Evolutionary conservation across 2,113 vertebrate genomes (phyloP).

Genomic region (Cephalopterus ornatus): DNA sequence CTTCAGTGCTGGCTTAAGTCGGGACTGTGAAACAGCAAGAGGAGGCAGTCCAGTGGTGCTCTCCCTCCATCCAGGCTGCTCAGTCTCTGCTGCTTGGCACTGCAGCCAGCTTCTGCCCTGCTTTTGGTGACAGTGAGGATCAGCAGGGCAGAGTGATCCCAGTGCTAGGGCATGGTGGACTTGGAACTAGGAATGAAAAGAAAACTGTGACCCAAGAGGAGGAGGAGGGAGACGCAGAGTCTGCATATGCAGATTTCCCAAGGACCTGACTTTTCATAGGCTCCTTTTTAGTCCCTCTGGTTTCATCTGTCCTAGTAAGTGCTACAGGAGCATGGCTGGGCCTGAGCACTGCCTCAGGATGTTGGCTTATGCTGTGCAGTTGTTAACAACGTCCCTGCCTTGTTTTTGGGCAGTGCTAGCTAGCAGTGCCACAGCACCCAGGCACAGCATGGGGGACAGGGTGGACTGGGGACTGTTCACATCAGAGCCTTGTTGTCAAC

Average conservation of each 20-base stretch:
- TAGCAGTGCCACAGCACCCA: background rate
- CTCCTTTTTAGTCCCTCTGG: background rate
- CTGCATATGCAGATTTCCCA: background rate
- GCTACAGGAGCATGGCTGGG: background rate
- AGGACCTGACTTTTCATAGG: background rate
- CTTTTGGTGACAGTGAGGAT: background rate
- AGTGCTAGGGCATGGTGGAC: background rate
- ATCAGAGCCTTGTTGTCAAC: background rate
- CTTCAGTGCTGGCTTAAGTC: background rate
- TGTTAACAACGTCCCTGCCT: background rate
- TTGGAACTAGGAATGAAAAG: background rate
- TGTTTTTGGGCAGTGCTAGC: background rate
- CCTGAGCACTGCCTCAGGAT: background rate
- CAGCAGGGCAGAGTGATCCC: background rate
- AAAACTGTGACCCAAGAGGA: background rate
- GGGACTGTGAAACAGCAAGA: background rate
- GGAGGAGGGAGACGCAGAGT: background rate
- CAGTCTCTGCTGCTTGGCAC: background rate
- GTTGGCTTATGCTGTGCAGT: accelerated
- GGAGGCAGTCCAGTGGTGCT: accelerated
- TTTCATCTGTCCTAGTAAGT: background rate
- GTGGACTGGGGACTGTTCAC: background rate
- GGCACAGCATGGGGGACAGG: background rate
- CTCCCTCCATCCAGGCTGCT: background rate
- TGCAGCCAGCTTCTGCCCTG: background rate